Percentiles rank a stretch among this genome's conserved stretches.
Conservation (phyloP, 1,140 invertebrate genomes). For the Colletes gigas region DNA sequence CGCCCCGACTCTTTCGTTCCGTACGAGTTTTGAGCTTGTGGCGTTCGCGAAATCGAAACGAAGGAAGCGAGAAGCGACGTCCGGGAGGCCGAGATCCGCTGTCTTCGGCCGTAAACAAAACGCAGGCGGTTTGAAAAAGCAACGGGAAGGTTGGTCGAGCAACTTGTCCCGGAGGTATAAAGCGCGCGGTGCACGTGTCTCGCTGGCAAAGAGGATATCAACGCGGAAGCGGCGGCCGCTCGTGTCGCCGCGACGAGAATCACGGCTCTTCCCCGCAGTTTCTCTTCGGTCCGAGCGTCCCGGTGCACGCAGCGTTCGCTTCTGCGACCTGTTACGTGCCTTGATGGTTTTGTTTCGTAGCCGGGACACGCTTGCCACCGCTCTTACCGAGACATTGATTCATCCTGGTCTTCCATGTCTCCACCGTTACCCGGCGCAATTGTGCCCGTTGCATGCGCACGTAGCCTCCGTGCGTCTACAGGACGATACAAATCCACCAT, state of each 20-base stretch:
- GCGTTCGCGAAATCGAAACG: no score
- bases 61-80: no score
- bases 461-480: constrained; percentile 14
- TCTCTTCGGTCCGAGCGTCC: constrained; percentile 43
- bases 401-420: constrained; percentile 69
- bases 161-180: constrained; percentile 53
- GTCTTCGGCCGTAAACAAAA: constrained; percentile 16
- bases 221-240: constrained; percentile 63
- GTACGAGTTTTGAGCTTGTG: no score
- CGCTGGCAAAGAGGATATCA: constrained; percentile 55
- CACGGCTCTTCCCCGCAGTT: constrained; percentile 56
- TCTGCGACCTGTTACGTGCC: constrained; percentile 54
- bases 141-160: constrained; percentile 51
- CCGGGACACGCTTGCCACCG: constrained; percentile 52
- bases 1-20: no score
- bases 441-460: constrained; percentile 27
- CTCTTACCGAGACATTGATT: constrained; percentile 70
- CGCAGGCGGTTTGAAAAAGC: constrained; percentile 11
- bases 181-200: constrained; percentile 50
- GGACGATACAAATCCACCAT: constrained; percentile 4
- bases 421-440: constrained; percentile 48
- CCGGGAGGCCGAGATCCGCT: not conserved
- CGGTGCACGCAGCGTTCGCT: constrained; percentile 34
- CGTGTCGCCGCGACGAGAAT: constrained; percentile 61
- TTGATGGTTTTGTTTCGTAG: constrained; percentile 57